Percentiles rank a stretch among this genome's conserved stretches.
Conservation (phyloP, 2,888 invertebrate species). For the Calameuta idolon region DNA sequence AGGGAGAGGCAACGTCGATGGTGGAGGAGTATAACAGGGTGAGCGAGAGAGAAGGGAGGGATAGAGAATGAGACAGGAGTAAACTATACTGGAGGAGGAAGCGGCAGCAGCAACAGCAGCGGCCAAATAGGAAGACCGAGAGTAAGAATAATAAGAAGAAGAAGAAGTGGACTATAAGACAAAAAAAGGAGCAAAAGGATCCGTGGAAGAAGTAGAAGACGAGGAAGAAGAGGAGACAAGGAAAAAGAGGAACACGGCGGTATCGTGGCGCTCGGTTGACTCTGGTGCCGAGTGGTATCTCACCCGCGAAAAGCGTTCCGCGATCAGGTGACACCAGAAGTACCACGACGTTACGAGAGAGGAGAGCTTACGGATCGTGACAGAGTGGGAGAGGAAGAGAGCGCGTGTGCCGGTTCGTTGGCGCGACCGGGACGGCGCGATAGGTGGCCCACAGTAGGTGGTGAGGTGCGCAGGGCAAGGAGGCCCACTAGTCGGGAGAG, state of each 20-base stretch:
- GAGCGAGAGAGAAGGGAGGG: background rate
- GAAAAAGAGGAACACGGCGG: slow-evolving; percentile 11
- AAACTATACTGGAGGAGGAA: background rate
- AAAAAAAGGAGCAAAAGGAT: slow-evolving; percentile 27
- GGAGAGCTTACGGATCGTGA: slow-evolving; percentile 37
- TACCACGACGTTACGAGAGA: slow-evolving; percentile 19
- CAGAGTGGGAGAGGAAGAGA: slow-evolving; percentile 28
- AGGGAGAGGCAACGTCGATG: slow-evolving; percentile 13
- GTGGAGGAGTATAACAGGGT: background rate
- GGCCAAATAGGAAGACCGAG: slow-evolving; percentile 26
- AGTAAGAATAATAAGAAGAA: slow-evolving; percentile 22
- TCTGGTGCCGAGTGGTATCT: slow-evolving; percentile 53
- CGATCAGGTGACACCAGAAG: slow-evolving; percentile 60
- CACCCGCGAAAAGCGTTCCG: slow-evolving; percentile 63
- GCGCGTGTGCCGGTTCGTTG: slow-evolving; percentile 21
- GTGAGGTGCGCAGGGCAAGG: slow-evolving; percentile 33
- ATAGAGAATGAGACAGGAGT: background rate
- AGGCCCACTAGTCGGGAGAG: slow-evolving; percentile 20
- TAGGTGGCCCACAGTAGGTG: slow-evolving; percentile 27
- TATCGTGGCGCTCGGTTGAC: slow-evolving; percentile 48
- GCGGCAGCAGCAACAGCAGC: slow-evolving; percentile 3
- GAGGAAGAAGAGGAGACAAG: slow-evolving; percentile 26
- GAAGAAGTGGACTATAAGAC: slow-evolving; percentile 25
- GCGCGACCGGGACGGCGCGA: slow-evolving; percentile 23
- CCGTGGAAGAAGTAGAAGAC: slow-evolving; percentile 13